Evolutionary conservation across 2,113 vertebrate genomes (phyloP).

Genomic region (Emydocephalus ijimae): DNA sequence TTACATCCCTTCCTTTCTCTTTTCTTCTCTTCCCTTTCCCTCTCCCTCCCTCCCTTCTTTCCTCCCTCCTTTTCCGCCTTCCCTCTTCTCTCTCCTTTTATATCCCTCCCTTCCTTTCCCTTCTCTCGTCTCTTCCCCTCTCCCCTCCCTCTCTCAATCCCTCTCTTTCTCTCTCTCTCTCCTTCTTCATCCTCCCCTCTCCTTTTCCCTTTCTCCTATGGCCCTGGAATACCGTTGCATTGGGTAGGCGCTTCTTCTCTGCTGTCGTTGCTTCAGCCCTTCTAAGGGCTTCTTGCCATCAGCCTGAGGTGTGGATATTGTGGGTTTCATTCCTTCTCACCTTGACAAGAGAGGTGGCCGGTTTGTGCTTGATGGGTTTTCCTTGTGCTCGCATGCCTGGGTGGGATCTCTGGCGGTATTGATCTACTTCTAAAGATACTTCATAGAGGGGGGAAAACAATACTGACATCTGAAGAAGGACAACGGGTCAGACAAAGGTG

Average conservation of each 20-base stretch:
- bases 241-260: neutral
- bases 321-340: neutral
- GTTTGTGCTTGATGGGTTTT: neutral
- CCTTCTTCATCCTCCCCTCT: neutral
- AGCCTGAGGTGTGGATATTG: no score
- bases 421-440: conserved; percentile 3
- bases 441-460: neutral
- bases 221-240: neutral
- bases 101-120: no score
- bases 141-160: no score
- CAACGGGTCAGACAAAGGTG: neutral
- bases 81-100: no score
- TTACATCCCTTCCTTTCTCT: no score
- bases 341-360: neutral
- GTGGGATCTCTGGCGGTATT: neutral
- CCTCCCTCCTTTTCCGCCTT: no score
- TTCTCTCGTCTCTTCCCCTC: no score
- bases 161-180: no score
- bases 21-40: no score
- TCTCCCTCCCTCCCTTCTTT: no score
- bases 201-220: neutral
- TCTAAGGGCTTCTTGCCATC: neutral
- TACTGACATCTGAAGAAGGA: neutral
- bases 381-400: neutral
- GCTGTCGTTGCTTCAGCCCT: no score